A percentile compares a stretch with the other conserved stretches of the same genome.
These are phyloP conservation scores for Eupelmus urozonus DNA, from an alignment of 2,888 invertebrate species.

Conservation along the genomic window DNA sequence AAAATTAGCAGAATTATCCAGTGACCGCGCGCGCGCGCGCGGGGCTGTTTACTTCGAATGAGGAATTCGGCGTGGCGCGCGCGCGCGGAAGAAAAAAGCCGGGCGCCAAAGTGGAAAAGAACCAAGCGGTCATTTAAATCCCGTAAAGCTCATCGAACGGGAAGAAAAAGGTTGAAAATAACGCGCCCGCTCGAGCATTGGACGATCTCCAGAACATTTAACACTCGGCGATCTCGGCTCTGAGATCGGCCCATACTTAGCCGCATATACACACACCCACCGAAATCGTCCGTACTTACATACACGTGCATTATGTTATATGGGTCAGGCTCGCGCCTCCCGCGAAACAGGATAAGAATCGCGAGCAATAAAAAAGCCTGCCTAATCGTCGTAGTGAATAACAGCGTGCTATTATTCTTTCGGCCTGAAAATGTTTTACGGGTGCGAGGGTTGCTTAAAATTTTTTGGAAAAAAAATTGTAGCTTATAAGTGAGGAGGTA, in stretches of 20 bases:
- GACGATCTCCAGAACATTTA: constrained; percentile 55
- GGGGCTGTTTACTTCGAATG: constrained; percentile 32
- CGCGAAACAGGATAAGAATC: constrained; percentile 53
- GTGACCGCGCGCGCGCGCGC: neutral
- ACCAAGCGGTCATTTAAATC: constrained; percentile 50
- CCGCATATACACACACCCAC: too few species aligned
- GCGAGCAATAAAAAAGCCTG: constrained; percentile 41
- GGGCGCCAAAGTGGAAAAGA: constrained; percentile 17
- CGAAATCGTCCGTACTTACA: too few species aligned
- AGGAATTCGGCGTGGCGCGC: constrained; percentile 19
- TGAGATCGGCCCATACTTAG: constrained; percentile 37
- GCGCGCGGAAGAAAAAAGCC: neutral
- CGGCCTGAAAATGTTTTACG: neutral
- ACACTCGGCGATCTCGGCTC: constrained; percentile 43
- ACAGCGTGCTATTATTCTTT: constrained; percentile 46
- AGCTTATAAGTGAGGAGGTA: too few species aligned
- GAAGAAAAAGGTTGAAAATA: constrained; percentile 42
- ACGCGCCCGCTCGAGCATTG: constrained; percentile 20
- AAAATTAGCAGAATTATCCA: constrained; percentile 32
- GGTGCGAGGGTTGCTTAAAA: too few species aligned
- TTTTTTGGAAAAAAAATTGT: too few species aligned
- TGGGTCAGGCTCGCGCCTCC: constrained; percentile 40
- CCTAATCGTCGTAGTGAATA: constrained; percentile 53
- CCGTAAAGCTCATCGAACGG: constrained; percentile 52
- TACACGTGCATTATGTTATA: constrained; percentile 11